phyloP scores from a whole-genome alignment of 2,113 vertebrate species.

The Dissostichus mawsoni region DNA sequence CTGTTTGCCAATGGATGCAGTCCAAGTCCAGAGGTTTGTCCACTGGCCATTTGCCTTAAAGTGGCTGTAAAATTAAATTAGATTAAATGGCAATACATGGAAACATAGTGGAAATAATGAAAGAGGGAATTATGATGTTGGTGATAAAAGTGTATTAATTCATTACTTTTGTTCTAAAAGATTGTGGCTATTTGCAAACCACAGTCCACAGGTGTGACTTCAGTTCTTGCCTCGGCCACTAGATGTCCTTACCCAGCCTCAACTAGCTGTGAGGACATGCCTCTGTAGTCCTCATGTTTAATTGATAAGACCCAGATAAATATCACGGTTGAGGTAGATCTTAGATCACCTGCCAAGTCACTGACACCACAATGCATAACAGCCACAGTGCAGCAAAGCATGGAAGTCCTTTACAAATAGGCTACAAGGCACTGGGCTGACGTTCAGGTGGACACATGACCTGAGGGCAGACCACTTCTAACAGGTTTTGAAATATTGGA shows the following conservation, averaged over 20 bases:
- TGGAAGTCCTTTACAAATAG: constrained; percentile 1
- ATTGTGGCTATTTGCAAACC: neutral
- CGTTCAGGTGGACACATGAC: constrained; percentile 5
- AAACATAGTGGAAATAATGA: neutral
- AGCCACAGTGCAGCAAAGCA: constrained; percentile 21
- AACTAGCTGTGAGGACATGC: constrained; percentile 27
- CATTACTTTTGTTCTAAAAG: neutral
- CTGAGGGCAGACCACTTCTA: neutral
- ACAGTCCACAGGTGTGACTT: constrained; percentile 15
- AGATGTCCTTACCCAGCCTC: constrained; percentile 77
- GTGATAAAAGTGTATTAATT: constrained; percentile 5
- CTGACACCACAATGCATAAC: constrained; percentile 11
- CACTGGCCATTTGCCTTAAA: neutral
- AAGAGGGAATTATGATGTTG: neutral
- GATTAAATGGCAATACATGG: neutral
- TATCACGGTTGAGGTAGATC: constrained; percentile 33
- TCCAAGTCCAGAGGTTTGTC: neutral
- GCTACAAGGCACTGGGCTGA: neutral
- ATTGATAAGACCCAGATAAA: constrained; percentile 56
- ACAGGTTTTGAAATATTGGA: neutral
- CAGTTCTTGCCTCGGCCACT: constrained; percentile 67
- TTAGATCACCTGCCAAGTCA: constrained; percentile 42
- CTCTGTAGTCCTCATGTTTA: constrained; percentile 48
- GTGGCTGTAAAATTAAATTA: too few relatives aligned
- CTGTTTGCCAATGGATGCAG: neutral